These are phyloP conservation scores for Gandaritis pyraliata DNA, from an alignment of 2,888 invertebrate genomes.

Conservation along the genomic window DNA sequence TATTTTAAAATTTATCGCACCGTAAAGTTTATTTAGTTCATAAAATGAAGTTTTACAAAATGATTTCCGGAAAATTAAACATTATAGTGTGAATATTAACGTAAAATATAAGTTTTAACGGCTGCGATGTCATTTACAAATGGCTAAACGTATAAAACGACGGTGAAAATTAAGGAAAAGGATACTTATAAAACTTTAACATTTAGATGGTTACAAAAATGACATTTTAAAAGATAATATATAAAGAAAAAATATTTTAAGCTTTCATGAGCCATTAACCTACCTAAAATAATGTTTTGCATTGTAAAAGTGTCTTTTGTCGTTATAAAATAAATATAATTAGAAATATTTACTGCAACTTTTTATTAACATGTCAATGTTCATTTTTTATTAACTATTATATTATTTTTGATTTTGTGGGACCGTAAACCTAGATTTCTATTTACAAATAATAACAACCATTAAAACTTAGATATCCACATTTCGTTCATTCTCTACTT, in stretches of 20 bases:
- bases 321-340: slow-evolving; percentile 15
- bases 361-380: neutral
- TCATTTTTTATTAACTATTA: too few species aligned
- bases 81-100: slow-evolving; percentile 32
- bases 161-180: slow-evolving; percentile 27
- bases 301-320: slow-evolving; percentile 16
- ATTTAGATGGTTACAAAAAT: slow-evolving; percentile 23
- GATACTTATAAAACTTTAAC: slow-evolving; percentile 16
- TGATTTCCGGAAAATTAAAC: slow-evolving; percentile 37
- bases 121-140: slow-evolving; percentile 36
- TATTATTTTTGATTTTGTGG: neutral
- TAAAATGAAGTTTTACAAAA: slow-evolving; percentile 30
- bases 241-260: neutral
- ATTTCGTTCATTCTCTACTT: too few species aligned
- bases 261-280: slow-evolving; percentile 15
- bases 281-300: slow-evolving; percentile 20
- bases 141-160: slow-evolving; percentile 33
- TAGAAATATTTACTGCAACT: slow-evolving; percentile 2
- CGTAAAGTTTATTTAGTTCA: slow-evolving; percentile 22
- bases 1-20: slow-evolving; percentile 22
- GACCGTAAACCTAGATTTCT: slow-evolving; percentile 15
- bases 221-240: slow-evolving; percentile 2
- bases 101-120: slow-evolving; percentile 34
- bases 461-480: too few species aligned
- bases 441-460: neutral